phyloP scores from a whole-genome alignment of 2,888 invertebrate genomes.

The Deroplatys truncata region DNA sequence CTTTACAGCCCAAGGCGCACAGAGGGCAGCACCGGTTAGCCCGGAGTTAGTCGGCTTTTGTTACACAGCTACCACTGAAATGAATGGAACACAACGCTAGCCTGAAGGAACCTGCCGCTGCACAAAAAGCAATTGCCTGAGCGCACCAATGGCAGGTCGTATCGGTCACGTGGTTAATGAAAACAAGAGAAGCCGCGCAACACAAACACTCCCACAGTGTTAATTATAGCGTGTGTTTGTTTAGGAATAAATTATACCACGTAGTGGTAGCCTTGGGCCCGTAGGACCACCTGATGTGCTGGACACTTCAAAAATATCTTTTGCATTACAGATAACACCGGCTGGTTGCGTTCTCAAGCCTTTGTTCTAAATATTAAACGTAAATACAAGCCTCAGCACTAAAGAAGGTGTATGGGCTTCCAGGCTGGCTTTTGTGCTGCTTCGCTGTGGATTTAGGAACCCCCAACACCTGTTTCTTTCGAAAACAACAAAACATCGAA shows the following conservation, averaged over 20 bases:
- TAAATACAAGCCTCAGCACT: too few relatives aligned
- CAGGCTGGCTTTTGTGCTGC: too few relatives aligned
- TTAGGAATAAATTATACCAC: background rate
- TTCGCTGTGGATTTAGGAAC: too few relatives aligned
- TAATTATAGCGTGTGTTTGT: conserved; percentile 7
- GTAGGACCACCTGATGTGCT: background rate
- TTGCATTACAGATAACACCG: background rate
- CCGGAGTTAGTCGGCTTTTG: too few relatives aligned
- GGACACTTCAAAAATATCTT: background rate
- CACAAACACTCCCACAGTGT: background rate
- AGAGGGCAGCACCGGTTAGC: too few relatives aligned
- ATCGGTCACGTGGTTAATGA: background rate
- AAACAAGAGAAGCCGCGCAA: background rate
- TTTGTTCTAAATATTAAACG: background rate
- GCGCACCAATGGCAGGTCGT: background rate
- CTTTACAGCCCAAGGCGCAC: too few relatives aligned
- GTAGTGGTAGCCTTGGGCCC: background rate
- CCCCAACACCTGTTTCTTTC: too few relatives aligned
- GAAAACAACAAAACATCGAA: too few relatives aligned
- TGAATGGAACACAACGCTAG: background rate
- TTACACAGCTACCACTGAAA: background rate
- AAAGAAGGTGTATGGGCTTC: too few relatives aligned
- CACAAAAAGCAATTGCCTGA: background rate
- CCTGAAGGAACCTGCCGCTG: background rate
- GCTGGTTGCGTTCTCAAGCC: background rate